phyloP scores from a whole-genome alignment of 2,888 invertebrate genomes.

The Oxyscelio sp. region DNA sequence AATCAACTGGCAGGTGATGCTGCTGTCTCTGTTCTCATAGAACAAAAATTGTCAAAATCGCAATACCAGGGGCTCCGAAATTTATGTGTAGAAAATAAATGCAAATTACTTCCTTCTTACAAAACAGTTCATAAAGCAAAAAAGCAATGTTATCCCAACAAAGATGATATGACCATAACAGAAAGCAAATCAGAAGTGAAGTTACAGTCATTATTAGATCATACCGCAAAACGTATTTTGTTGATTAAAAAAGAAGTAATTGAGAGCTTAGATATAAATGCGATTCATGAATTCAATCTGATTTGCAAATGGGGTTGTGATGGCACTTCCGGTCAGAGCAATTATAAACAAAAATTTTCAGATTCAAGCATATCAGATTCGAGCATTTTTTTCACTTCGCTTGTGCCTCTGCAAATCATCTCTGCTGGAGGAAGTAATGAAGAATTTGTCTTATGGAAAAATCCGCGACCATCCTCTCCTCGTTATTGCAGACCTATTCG shows the following conservation, averaged over 20 bases:
- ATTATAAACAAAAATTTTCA: constrained; percentile 45
- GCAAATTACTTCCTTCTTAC: constrained; percentile 32
- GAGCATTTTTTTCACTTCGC: constrained; percentile 53
- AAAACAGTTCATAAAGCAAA: constrained; percentile 27
- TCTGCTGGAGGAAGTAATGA: constrained; percentile 24
- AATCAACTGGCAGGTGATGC: no score
- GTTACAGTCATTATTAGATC: no score
- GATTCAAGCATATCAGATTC: no score
- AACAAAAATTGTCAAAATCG: constrained; percentile 56
- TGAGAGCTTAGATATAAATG: not conserved
- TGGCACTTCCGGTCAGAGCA: constrained; percentile 37
- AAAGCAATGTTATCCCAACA: constrained; percentile 26
- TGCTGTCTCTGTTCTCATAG: constrained; percentile 68
- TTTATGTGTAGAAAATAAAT: constrained; percentile 30
- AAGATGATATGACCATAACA: constrained; percentile 25
- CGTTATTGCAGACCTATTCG: constrained; percentile 23
- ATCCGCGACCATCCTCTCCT: constrained; percentile 17
- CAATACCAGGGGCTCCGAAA: constrained; percentile 41
- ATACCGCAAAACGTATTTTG: constrained; percentile 31
- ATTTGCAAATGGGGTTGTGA: constrained; percentile 42
- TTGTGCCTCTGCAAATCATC: constrained; percentile 35
- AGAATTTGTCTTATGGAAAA: constrained; percentile 39
- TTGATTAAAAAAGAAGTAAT: constrained; percentile 31
- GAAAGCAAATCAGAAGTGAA: no score
- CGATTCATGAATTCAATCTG: constrained; percentile 15